A percentile compares a stretch with the other conserved stretches of the same genome.
Evolutionary conservation across 2,888 invertebrate species (phyloP).

Genomic region (Osedax frankpressi): DNA sequence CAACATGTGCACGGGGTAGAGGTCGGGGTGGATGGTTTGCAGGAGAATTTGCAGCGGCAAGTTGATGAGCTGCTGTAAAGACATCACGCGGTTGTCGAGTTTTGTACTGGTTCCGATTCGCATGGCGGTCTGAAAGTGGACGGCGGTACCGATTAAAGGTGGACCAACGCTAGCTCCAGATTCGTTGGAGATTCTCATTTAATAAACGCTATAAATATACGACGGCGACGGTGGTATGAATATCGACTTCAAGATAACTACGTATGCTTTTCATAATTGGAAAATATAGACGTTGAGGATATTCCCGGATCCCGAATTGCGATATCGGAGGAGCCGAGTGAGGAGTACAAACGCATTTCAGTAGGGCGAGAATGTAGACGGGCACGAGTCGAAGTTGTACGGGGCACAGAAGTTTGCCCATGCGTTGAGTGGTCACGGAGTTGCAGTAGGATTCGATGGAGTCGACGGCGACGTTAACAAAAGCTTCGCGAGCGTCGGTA

Average conservation of each 20-base stretch:
- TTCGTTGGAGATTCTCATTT: too few relatives aligned
- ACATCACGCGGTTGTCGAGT: constrained; percentile 79
- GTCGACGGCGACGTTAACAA: constrained; percentile 87
- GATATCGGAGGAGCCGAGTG: too few relatives aligned
- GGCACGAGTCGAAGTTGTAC: constrained; percentile 68
- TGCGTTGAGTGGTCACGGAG: constrained; percentile 48
- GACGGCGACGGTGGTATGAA: too few relatives aligned
- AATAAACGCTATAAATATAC: too few relatives aligned
- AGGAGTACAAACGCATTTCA: constrained; percentile 69
- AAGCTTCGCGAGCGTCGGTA: constrained; percentile 84
- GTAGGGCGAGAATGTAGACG: constrained; percentile 70
- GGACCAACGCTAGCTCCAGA: too few relatives aligned
- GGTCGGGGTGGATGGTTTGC: constrained; percentile 74
- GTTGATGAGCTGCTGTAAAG: constrained; percentile 84
- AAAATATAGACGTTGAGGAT: too few relatives aligned
- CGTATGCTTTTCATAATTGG: too few relatives aligned
- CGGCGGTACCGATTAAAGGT: neutral
- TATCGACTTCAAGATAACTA: too few relatives aligned
- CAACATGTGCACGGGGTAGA: constrained; percentile 72
- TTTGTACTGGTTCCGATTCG: constrained; percentile 73
- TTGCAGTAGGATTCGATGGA: constrained; percentile 63
- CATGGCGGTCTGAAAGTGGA: constrained; percentile 61
- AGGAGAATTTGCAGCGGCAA: constrained; percentile 68
- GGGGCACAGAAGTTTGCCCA: constrained; percentile 62
- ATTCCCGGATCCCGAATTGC: too few relatives aligned